These are phyloP conservation scores for Pterocles gutturalis DNA, from an alignment of 2,113 vertebrate genomes.

Conservation along the genomic window DNA sequence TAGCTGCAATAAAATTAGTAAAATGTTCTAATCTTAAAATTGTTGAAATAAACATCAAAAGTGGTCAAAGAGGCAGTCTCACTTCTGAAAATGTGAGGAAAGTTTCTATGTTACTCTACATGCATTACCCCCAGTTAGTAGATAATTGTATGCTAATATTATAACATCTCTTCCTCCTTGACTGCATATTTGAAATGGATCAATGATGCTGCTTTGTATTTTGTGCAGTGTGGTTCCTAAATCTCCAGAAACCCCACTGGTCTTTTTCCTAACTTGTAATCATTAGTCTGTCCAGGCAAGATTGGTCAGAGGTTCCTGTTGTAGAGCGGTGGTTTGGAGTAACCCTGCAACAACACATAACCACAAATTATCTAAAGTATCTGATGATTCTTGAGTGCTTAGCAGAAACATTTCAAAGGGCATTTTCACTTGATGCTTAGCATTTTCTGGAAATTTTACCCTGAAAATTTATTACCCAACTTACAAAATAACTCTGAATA, in stretches of 20 bases:
- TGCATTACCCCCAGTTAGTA: neutral
- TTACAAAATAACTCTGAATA: neutral
- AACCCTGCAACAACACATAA: neutral
- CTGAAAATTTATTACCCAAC: neutral
- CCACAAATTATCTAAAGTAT: neutral
- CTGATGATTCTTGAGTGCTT: neutral
- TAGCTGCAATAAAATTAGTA: neutral
- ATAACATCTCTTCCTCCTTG: neutral
- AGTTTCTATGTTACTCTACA: neutral
- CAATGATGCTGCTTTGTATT: neutral
- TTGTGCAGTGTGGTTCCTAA: neutral
- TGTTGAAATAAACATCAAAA: neutral
- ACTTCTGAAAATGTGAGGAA: neutral
- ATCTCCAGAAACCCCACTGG: neutral
- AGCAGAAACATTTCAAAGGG: neutral
- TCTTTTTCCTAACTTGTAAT: neutral
- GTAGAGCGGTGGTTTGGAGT: neutral
- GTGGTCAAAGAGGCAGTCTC: neutral
- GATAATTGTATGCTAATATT: neutral
- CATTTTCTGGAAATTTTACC: neutral
- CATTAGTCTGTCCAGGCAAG: neutral
- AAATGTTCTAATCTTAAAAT: neutral
- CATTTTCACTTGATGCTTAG: neutral
- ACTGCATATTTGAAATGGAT: neutral
- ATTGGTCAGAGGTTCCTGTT: neutral